Conservation (phyloP, 2,797 vertebrate species). For the Babyrousa celebensis region DNA sequence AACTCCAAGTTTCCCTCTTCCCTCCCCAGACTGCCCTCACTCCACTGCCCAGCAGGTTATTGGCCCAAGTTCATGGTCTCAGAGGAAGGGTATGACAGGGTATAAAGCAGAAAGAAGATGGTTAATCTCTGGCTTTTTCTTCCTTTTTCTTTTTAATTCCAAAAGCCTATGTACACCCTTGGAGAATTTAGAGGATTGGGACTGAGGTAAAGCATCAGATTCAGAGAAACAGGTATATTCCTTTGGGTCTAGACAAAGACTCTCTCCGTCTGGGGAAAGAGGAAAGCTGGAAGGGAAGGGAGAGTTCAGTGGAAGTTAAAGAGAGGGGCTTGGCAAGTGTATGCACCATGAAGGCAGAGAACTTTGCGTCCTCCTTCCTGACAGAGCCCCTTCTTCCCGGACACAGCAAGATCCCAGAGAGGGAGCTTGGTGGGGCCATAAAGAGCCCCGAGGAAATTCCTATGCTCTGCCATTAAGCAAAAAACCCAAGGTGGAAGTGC, state of each 20-base stretch:
- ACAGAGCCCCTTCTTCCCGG: neutral
- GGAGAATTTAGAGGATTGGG: slow-evolving; percentile 41
- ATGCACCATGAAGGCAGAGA: neutral
- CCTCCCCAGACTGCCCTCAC: neutral
- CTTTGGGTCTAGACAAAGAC: neutral
- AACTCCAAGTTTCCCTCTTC: neutral
- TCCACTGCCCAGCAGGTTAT: neutral
- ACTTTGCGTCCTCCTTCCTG: neutral
- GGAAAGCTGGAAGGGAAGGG: neutral
- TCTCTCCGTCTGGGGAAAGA: neutral
- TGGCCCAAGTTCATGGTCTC: neutral
- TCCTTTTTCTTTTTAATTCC: neutral
- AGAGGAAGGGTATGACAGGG: neutral
- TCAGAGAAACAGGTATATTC: slow-evolving; percentile 41
- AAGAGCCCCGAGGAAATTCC: neutral
- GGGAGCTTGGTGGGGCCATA: neutral
- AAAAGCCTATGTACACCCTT: neutral
- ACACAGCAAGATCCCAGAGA: neutral
- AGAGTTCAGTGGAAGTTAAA: neutral
- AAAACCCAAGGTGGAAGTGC: neutral
- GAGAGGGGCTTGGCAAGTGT: neutral
- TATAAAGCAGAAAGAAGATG: neutral
- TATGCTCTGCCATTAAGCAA: neutral
- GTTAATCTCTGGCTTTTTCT: neutral
- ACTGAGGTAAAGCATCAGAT: neutral